Evolutionary conservation across 2,888 invertebrate genomes (phyloP), one percentile per base, ranked within the genome.

Genomic region (Papilio protenor): DNA sequence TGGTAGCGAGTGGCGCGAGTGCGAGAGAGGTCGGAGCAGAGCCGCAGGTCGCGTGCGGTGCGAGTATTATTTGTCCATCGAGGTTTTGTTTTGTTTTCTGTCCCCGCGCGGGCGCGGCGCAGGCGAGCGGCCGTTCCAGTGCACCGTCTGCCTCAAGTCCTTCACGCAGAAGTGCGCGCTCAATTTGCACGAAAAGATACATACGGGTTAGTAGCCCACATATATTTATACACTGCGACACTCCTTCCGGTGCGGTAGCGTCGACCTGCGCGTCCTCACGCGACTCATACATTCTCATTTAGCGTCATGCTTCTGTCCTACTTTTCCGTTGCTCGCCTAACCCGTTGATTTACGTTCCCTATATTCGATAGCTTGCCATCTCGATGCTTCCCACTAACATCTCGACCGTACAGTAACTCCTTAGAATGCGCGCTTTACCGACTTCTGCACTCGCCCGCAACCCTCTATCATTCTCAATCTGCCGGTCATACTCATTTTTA

Each of bases 101-200:
- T 94, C 92, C 93, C 86, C 92, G 91, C 91, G 85, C 88, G 89
- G 88, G 88, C 85, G 90, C 91, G 91, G 91, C 92, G 93, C 94
- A 95, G 95, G 95, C 91, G 95, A 95, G 94, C 95, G 95, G 89
- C 95, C 95, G 92, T 95, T 95, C 95, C 95, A 95, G 94, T 95
- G 95, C 95, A 94, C 94, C 94, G 95, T 94, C 95, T 95, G 95
- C 94, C 95, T 95, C 95, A 95, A 95, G 95, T 95, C 95, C 93
- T 95, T 95, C 95, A 95, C 95, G 92, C 95, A 95, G 95, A 95
- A 95, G 95, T 95, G 95, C 94, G 95, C 95, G 92, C 95, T 95
- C 94, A 95, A 95, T 94, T 95, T 95, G 94, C 95, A 95, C 95
- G 95, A 95, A 95, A 95, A 95, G 89, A 95, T 95, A 95, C 95